Percentiles rank a stretch among this genome's conserved stretches.
These are phyloP conservation scores for Spisula subtruncata DNA, from an alignment of 2,888 invertebrate genomes.

Conservation along the genomic window DNA sequence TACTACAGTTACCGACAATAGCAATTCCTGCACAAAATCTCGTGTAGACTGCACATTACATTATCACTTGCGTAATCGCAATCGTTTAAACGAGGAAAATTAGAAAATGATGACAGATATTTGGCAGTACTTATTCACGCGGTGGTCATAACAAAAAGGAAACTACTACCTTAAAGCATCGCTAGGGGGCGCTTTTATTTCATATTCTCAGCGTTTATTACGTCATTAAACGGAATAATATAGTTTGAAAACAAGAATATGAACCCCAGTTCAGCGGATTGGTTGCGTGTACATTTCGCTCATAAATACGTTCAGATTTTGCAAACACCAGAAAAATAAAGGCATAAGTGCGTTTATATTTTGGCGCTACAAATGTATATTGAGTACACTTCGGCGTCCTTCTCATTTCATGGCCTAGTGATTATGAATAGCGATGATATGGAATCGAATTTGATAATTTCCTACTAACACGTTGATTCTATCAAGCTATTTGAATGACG, in stretches of 20 bases:
- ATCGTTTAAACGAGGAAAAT: background rate
- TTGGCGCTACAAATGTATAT: background rate
- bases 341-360: background rate
- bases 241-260: background rate
- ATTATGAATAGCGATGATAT: background rate
- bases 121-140: background rate
- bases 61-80: conserved; percentile 22
- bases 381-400: background rate
- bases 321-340: background rate
- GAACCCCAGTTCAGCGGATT: background rate
- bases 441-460: conserved; percentile 21
- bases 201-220: background rate
- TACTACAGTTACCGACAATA: background rate
- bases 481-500: conserved; percentile 27
- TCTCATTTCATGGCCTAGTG: background rate
- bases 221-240: background rate
- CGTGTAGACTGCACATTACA: background rate
- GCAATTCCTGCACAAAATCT: background rate
- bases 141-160: background rate
- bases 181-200: background rate
- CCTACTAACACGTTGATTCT: background rate
- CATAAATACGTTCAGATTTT: background rate
- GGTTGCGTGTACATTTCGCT: background rate
- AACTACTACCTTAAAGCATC: background rate
- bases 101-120: conserved; percentile 1